These are phyloP conservation scores for Helostoma temminkii DNA, from an alignment of 2,797 vertebrate genomes.

Conservation along the genomic window DNA sequence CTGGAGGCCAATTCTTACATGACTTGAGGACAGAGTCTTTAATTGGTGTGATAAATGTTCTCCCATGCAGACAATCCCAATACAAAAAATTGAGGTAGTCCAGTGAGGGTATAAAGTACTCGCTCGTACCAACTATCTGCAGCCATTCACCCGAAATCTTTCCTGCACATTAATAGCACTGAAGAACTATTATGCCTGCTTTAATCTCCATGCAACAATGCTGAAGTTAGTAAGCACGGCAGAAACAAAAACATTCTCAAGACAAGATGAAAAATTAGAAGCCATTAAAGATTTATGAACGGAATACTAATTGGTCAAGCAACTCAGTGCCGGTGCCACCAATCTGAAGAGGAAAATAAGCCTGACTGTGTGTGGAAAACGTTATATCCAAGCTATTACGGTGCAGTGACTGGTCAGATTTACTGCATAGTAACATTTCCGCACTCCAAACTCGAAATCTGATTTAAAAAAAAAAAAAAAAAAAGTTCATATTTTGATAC, in stretches of 20 bases:
- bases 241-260: constrained; percentile 56
- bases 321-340: constrained; percentile 29
- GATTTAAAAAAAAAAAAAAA: neutral
- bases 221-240: constrained; percentile 28
- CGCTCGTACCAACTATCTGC: constrained; percentile 46
- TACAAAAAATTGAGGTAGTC: constrained; percentile 49
- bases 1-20: constrained; percentile 61
- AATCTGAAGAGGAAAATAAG: constrained; percentile 36
- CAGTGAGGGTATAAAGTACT: constrained; percentile 34
- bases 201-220: constrained; percentile 64
- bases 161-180: constrained; percentile 66
- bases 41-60: constrained; percentile 76
- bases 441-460: constrained; percentile 1
- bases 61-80: constrained; percentile 60
- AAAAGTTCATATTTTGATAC: neutral
- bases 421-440: constrained; percentile 17
- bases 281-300: constrained; percentile 80
- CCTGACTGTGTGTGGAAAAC: constrained; percentile 23
- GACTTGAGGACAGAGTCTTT: constrained; percentile 66
- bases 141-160: constrained; percentile 49
- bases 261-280: constrained; percentile 77
- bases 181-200: constrained; percentile 61
- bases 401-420: constrained; percentile 39
- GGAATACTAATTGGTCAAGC: constrained; percentile 78
- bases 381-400: constrained; percentile 30